Conservation (phyloP, 2,888 invertebrate genomes). For the Eugnorisma glareosa region DNA sequence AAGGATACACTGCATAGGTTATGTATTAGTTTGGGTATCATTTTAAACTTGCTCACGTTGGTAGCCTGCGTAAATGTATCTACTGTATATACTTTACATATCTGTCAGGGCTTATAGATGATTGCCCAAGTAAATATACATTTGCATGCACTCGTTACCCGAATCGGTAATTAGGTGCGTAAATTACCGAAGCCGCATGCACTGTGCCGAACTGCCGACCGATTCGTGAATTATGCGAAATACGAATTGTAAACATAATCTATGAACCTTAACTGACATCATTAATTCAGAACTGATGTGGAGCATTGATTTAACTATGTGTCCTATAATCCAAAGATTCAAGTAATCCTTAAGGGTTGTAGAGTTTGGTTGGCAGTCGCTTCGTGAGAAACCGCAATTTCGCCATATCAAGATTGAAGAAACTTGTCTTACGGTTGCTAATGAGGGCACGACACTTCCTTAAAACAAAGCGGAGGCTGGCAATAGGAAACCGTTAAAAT, state of each 20-base stretch:
- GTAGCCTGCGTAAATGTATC: background rate
- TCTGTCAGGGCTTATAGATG: constrained; percentile 17
- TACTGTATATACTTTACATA: constrained; percentile 10
- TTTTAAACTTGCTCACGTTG: background rate
- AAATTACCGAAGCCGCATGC: constrained; percentile 56
- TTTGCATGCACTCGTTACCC: constrained; percentile 57
- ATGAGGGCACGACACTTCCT: constrained; percentile 62
- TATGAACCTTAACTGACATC: constrained; percentile 43
- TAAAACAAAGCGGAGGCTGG: constrained; percentile 60
- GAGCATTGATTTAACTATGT: constrained; percentile 13
- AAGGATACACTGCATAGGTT: background rate
- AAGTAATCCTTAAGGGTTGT: constrained; percentile 16
- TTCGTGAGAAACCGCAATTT: constrained; percentile 48
- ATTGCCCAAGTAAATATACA: constrained; percentile 52
- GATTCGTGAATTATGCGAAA: constrained; percentile 57
- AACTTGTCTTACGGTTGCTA: constrained; percentile 59
- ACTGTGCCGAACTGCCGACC: constrained; percentile 35
- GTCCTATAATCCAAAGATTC: constrained; percentile 25
- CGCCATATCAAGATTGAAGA: constrained; percentile 59
- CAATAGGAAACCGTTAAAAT: constrained; percentile 64
- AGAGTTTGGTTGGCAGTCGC: constrained; percentile 25
- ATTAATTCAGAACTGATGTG: constrained; percentile 43
- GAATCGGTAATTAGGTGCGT: constrained; percentile 59
- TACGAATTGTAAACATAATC: constrained; percentile 59
- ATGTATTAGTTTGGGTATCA: background rate